Conservation (phyloP, 2,888 invertebrate genomes). For the Gortyna flavago region DNA sequence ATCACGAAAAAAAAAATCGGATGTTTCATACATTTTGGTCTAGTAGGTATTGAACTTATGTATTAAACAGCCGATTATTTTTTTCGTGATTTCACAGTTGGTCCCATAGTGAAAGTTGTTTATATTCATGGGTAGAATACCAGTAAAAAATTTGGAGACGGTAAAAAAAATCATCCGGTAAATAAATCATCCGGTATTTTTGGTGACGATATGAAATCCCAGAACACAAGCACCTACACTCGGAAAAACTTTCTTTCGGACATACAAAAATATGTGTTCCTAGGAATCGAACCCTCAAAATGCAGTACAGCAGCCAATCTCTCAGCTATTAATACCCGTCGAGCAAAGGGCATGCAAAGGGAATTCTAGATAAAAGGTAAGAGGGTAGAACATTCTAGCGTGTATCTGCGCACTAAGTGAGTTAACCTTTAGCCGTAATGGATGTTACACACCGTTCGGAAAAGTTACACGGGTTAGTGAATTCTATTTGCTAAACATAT, state of each 20-base stretch:
- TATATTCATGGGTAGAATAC: no score
- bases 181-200: no score
- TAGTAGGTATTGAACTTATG: no score
- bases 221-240: no score
- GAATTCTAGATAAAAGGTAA: conserved; percentile 16
- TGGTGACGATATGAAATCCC: neutral
- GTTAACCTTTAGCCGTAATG: conserved; percentile 50
- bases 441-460: conserved; percentile 32
- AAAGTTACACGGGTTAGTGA: conserved; percentile 23
- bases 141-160: no score
- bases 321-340: neutral
- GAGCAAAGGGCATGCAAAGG: neutral
- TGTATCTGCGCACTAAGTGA: conserved; percentile 32
- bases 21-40: no score
- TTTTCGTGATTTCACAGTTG: no score
- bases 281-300: neutral
- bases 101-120: no score
- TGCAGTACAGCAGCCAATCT: neutral
- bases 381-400: conserved; percentile 1
- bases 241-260: neutral
- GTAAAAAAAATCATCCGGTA: no score
- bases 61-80: no score
- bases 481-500: conserved; percentile 52
- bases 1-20: no score
- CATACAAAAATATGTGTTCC: neutral